These are phyloP conservation scores for Pygathrix nemaeus DNA, from an alignment of 2,113 vertebrate species.

Conservation along the genomic window DNA sequence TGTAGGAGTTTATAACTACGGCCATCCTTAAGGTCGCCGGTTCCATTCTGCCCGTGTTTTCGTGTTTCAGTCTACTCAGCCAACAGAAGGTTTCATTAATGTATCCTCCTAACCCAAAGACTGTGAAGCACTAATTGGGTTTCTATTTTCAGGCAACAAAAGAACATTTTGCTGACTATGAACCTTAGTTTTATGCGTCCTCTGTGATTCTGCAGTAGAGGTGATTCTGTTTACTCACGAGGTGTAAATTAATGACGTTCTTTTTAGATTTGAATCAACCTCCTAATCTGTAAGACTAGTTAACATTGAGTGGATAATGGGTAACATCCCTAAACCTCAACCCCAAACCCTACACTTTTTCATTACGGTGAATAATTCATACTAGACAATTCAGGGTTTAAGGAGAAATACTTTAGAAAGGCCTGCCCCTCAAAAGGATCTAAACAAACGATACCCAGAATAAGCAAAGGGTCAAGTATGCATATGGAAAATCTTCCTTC, in stretches of 20 bases:
- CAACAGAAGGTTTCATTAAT: background rate
- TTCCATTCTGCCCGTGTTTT: conserved; percentile 80
- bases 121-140: background rate
- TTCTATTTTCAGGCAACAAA: background rate
- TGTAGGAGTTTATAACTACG: fast-evolving
- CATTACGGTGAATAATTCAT: background rate
- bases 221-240: background rate
- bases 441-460: background rate
- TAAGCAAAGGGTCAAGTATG: background rate
- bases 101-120: background rate
- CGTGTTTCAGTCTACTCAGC: background rate
- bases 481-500: background rate
- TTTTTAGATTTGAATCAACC: background rate
- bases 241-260: background rate
- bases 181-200: background rate
- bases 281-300: background rate
- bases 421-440: background rate
- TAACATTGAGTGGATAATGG: background rate
- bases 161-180: background rate
- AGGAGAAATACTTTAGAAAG: conserved; percentile 36
- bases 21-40: conserved; percentile 86
- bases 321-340: background rate
- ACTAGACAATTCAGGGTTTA: background rate
- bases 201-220: background rate
- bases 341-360: background rate